These are phyloP conservation scores for Belgica antarctica DNA, from an alignment of 2,888 invertebrate genomes.

Conservation along the genomic window DNA sequence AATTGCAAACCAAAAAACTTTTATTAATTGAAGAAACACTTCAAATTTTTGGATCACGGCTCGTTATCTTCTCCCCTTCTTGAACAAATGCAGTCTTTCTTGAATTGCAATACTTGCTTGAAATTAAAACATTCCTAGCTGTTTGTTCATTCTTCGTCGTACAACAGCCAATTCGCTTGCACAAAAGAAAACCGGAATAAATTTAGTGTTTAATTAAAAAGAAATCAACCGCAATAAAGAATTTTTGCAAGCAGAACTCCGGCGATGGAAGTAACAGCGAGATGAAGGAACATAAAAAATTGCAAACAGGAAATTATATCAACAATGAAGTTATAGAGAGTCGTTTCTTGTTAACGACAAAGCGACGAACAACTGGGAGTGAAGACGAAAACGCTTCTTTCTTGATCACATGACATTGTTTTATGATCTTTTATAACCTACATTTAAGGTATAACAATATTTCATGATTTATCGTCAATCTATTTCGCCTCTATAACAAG, in stretches of 20 bases:
- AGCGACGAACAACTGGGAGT: background rate
- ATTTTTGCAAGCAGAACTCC: background rate
- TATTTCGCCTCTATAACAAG: background rate
- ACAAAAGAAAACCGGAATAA: slow-evolving; percentile 28
- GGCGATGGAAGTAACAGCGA: background rate
- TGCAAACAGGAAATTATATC: background rate
- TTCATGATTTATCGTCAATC: slow-evolving; percentile 22
- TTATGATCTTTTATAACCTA: slow-evolving; percentile 11
- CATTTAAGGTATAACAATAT: background rate
- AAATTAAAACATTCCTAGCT: slow-evolving; percentile 25
- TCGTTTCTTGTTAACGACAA: background rate
- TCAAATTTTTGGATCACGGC: background rate
- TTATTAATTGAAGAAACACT: background rate
- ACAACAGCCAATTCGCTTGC: background rate
- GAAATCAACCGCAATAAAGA: slow-evolving; percentile 27
- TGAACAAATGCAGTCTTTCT: background rate
- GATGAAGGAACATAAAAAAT: background rate
- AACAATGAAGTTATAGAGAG: background rate
- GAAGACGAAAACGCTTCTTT: background rate
- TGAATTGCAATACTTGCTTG: background rate
- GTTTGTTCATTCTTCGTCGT: background rate
- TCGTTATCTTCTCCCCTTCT: background rate
- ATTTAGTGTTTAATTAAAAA: slow-evolving; percentile 31
- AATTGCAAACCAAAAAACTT: background rate
- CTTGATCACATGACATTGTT: background rate